Conservation (phyloP, 1,140 invertebrate genomes). For the Anagrus nilaparvatae region DNA sequence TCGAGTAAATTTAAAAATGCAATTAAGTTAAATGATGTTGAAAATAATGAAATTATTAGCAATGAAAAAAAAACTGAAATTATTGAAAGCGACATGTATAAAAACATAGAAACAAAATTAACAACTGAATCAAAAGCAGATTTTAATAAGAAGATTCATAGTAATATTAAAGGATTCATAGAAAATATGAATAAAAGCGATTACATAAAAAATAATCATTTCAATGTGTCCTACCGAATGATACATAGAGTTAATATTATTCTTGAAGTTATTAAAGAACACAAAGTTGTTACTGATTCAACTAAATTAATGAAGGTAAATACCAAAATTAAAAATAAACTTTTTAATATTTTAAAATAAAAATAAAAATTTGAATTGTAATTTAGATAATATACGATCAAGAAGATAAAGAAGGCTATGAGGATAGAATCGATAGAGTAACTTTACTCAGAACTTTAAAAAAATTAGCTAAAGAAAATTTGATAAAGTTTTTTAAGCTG, state of each 20-base stretch:
- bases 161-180: slow-evolving; percentile 28
- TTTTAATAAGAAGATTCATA: slow-evolving; percentile 18
- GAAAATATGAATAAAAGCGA: slow-evolving; percentile 26
- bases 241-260: slow-evolving; percentile 51
- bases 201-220: slow-evolving; percentile 21
- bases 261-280: slow-evolving; percentile 45
- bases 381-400: slow-evolving; percentile 41
- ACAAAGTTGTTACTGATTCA: slow-evolving; percentile 48
- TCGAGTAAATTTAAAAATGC: not conserved
- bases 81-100: slow-evolving; percentile 20
- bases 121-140: slow-evolving; percentile 23
- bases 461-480: slow-evolving; percentile 46
- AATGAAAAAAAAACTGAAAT: slow-evolving; percentile 15
- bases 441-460: slow-evolving; percentile 48
- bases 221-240: slow-evolving; percentile 40
- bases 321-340: slow-evolving; percentile 2
- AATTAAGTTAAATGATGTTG: not conserved
- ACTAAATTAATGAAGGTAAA: slow-evolving; percentile 44
- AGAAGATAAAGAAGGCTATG: slow-evolving; percentile 47
- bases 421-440: slow-evolving; percentile 51
- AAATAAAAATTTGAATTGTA: not conserved
- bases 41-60: slow-evolving; percentile 4
- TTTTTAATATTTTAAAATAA: slow-evolving; percentile 1
- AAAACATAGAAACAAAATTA: slow-evolving; percentile 29
- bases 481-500: slow-evolving; percentile 51